A percentile compares a stretch with the other conserved stretches of the same genome.
Evolutionary conservation across 2,888 invertebrate species (phyloP).

Genomic region (Nomada lathburiana): DNA sequence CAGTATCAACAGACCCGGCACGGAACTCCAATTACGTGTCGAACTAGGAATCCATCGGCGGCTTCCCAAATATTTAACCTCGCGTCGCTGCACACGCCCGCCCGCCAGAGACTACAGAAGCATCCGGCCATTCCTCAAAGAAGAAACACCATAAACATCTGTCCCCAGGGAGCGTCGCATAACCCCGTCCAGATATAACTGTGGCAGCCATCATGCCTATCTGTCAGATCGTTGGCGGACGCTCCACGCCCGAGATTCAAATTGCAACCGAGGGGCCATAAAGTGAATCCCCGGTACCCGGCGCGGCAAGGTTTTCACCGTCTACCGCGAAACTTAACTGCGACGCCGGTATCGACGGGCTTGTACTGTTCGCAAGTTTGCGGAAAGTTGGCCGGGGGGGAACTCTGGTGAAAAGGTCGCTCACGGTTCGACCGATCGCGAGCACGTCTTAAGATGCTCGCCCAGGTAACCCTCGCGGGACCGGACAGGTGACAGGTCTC

Average conservation of each 20-base stretch:
- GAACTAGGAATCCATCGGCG: background rate
- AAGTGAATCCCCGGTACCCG: slow-evolving; percentile 26
- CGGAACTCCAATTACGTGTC: slow-evolving; percentile 1
- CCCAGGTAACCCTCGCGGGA: slow-evolving; percentile 55
- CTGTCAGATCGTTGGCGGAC: slow-evolving; percentile 15
- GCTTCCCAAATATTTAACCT: background rate
- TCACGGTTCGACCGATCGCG: slow-evolving; percentile 60
- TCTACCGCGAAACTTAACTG: slow-evolving; percentile 32
- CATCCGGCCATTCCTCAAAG: slow-evolving; percentile 13
- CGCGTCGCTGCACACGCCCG: background rate
- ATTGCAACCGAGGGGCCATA: slow-evolving; percentile 22
- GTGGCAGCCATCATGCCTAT: slow-evolving; percentile 15
- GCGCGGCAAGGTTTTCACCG: slow-evolving; percentile 29
- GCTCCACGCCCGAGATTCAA: slow-evolving; percentile 20
- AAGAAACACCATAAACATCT: slow-evolving; percentile 5
- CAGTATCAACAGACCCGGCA: background rate
- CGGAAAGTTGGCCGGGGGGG: slow-evolving; percentile 47
- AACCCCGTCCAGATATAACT: slow-evolving; percentile 5
- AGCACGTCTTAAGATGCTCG: slow-evolving; percentile 49
- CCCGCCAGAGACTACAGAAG: background rate
- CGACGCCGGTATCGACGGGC: slow-evolving; percentile 2
- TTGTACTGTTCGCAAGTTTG: slow-evolving; percentile 44
- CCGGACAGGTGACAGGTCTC: too few relatives aligned
- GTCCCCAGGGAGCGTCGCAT: slow-evolving; percentile 10
- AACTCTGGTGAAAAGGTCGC: slow-evolving; percentile 53